Evolutionary conservation across 2,888 invertebrate genomes (phyloP).

Genomic region (Lepidonotus clava): DNA sequence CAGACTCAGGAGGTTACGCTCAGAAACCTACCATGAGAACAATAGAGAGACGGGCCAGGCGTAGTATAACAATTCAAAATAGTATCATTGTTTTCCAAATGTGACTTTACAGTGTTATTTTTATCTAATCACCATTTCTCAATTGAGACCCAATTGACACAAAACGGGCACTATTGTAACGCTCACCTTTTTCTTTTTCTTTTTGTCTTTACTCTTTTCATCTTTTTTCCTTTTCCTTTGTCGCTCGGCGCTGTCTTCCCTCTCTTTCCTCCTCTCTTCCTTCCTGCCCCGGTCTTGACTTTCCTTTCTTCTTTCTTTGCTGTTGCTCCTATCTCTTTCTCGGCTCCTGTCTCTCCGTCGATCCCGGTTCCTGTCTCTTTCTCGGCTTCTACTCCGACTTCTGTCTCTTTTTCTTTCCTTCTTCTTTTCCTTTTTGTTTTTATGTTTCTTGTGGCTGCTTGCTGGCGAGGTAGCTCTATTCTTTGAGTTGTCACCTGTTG

Average conservation of each 20-base stretch:
- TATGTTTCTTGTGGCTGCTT: not conserved
- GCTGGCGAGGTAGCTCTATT: not conserved
- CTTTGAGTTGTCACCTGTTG: too few species aligned
- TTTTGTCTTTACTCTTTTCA: not conserved
- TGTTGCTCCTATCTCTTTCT: not conserved
- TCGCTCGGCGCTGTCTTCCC: not conserved
- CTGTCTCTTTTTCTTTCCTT: not conserved
- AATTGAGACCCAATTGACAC: too few species aligned
- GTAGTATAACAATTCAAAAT: not conserved
- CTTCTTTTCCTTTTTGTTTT: not conserved
- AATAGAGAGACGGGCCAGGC: not conserved
- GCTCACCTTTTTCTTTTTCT: slow-evolving; percentile 9
- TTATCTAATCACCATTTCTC: not conserved
- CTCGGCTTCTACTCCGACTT: not conserved
- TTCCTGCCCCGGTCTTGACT: not conserved
- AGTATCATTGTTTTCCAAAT: not conserved
- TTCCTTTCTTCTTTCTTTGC: not conserved
- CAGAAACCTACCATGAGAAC: not conserved
- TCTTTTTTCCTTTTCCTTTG: not conserved
- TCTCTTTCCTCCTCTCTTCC: not conserved
- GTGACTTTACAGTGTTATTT: not conserved
- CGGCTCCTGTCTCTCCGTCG: not conserved
- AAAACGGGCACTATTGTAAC: too few species aligned
- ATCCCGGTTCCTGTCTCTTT: not conserved
- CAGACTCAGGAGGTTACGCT: not conserved